phyloP scores from a whole-genome alignment of 1,140 invertebrate genomes.

The Pseudachorutes palmiensis region DNA sequence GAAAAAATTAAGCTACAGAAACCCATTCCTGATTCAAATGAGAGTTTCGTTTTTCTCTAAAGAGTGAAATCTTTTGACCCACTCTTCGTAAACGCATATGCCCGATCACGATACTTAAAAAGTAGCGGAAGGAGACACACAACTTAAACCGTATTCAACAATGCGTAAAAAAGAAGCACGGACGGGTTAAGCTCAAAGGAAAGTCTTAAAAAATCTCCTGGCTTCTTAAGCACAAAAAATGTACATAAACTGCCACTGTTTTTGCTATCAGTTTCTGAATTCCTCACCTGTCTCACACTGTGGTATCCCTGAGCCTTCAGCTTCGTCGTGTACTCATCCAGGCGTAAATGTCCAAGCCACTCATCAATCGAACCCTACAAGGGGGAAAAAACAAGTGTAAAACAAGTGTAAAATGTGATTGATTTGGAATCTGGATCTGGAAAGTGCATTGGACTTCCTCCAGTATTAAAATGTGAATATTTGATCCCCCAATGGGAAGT shows the following conservation, averaged over 20 bases:
- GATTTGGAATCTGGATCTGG: background rate
- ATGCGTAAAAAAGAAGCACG: too few relatives aligned
- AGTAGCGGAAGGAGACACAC: too few relatives aligned
- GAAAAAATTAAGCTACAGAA: too few relatives aligned
- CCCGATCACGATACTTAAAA: too few relatives aligned
- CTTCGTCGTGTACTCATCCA: conserved; percentile 84
- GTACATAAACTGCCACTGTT: background rate
- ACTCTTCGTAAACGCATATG: too few relatives aligned
- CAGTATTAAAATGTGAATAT: background rate
- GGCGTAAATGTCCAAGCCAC: conserved; percentile 79
- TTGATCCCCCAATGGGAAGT: conserved; percentile 11
- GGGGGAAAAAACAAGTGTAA: conserved; percentile 13
- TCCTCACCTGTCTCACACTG: conserved; percentile 71
- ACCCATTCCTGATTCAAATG: too few relatives aligned
- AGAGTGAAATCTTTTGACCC: too few relatives aligned
- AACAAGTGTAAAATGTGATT: conserved; percentile 12
- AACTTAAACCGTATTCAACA: too few relatives aligned
- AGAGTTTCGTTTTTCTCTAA: too few relatives aligned
- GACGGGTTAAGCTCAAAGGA: too few relatives aligned
- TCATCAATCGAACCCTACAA: conserved; percentile 86
- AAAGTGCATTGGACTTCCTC: conserved; percentile 2
- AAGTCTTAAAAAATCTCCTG: too few relatives aligned
- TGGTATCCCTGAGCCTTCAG: conserved; percentile 86
- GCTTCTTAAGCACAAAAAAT: too few relatives aligned
- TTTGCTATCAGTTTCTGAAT: background rate